These are phyloP conservation scores for Athalia rosae DNA, from an alignment of 2,888 invertebrate species.

Conservation along the genomic window DNA sequence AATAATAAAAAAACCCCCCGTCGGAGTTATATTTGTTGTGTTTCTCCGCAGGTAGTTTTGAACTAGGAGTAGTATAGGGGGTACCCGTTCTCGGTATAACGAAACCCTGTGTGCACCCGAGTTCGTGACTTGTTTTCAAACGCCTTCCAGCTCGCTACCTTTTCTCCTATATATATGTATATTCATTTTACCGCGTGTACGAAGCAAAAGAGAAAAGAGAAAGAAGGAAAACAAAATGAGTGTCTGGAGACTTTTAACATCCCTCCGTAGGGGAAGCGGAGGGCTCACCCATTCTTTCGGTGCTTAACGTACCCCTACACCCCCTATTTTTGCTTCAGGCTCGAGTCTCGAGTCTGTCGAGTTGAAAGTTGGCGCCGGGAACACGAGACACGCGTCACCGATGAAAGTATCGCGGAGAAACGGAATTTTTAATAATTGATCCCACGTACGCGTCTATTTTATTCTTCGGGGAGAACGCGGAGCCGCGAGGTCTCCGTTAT, in stretches of 20 bases:
- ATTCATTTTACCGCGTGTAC: background rate
- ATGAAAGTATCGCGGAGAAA: background rate
- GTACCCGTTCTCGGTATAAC: constrained; percentile 36
- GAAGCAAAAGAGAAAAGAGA: background rate
- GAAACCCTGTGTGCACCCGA: constrained; percentile 30
- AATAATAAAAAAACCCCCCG: constrained; percentile 1
- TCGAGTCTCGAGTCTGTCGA: background rate
- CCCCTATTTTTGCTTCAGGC: background rate
- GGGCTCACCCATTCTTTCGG: no score
- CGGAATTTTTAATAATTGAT: background rate
- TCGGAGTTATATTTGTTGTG: constrained; percentile 39
- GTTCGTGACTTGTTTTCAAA: constrained; percentile 41
- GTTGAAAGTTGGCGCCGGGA: background rate
- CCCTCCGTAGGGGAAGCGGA: no score
- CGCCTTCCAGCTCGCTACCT: background rate
- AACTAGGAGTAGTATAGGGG: no score
- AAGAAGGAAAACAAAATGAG: background rate
- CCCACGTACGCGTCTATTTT: no score
- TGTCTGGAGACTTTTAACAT: no score
- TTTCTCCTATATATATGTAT: background rate
- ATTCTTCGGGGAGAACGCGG: no score
- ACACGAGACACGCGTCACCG: no score
- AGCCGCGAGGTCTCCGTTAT: no score
- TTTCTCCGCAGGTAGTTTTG: constrained; percentile 42
- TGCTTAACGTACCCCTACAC: no score